phyloP scores from a whole-genome alignment of 2,888 invertebrate genomes.

The Sarcophaga caerulescens region DNA sequence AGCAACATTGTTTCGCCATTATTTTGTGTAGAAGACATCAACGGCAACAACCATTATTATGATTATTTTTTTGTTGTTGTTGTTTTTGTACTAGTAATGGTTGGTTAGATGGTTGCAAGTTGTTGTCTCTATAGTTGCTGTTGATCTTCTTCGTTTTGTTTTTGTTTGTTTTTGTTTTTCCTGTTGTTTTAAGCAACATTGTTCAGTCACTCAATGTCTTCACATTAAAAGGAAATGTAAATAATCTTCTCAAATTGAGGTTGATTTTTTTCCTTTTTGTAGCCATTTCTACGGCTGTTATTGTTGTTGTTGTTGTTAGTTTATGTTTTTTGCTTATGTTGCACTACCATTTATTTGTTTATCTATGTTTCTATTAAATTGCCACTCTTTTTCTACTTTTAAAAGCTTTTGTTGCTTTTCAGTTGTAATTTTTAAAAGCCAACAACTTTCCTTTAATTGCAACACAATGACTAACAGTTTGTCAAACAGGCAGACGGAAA shows the following conservation, averaged over 20 bases:
- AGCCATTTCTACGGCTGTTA: background rate
- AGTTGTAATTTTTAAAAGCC: conserved; percentile 1
- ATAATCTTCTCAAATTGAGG: conserved; percentile 69
- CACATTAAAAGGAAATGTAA: conserved; percentile 70
- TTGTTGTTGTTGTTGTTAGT: background rate
- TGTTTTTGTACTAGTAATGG: no score
- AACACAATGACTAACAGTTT: background rate
- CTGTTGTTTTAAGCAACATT: conserved; percentile 45
- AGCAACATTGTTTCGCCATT: no score
- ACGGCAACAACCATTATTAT: no score
- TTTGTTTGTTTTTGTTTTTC: background rate
- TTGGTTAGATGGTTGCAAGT: background rate
- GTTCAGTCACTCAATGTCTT: conserved; percentile 69
- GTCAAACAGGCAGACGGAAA: background rate
- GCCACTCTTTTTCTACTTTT: background rate
- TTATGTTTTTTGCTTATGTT: background rate
- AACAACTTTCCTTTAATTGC: conserved; percentile 12
- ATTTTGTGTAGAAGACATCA: no score
- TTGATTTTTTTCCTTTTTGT: conserved; percentile 31
- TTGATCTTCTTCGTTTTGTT: conserved; percentile 2
- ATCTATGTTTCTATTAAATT: conserved; percentile 40
- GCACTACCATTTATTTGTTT: conserved; percentile 18
- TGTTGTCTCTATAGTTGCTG: background rate
- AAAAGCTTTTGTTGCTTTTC: background rate
- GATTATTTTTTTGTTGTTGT: no score